Evolutionary conservation across 2,797 vertebrate species (phyloP).

Genomic region (Prionace glauca): DNA sequence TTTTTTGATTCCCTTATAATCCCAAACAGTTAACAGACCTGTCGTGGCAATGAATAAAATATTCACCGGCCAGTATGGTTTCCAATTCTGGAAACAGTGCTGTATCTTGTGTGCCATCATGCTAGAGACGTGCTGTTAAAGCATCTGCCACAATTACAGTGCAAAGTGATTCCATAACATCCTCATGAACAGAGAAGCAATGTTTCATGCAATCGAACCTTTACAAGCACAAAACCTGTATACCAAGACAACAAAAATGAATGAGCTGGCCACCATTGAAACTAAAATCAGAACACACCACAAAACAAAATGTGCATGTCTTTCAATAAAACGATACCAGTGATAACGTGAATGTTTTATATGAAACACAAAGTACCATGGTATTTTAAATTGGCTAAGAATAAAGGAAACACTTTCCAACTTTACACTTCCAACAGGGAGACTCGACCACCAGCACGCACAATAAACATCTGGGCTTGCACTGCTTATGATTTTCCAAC

Average conservation of each 20-base stretch:
- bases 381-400: neutral
- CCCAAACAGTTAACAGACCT: neutral
- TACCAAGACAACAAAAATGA: neutral
- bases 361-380: neutral
- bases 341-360: slow-evolving; percentile 1
- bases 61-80: neutral
- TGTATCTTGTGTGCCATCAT: neutral
- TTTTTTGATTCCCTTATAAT: neutral
- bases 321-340: neutral
- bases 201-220: neutral
- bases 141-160: too few species aligned
- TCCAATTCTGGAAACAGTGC: neutral
- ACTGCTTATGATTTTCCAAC: neutral
- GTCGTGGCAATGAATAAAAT: neutral
- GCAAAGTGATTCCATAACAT: neutral
- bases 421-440: neutral
- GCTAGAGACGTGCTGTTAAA: neutral
- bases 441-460: neutral
- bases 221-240: neutral
- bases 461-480: neutral
- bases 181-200: neutral
- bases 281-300: neutral
- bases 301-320: neutral
- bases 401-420: neutral
- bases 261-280: neutral